Evolutionary conservation across 1,140 invertebrate species (phyloP).

Genomic region (Rhagoletis pomonella): DNA sequence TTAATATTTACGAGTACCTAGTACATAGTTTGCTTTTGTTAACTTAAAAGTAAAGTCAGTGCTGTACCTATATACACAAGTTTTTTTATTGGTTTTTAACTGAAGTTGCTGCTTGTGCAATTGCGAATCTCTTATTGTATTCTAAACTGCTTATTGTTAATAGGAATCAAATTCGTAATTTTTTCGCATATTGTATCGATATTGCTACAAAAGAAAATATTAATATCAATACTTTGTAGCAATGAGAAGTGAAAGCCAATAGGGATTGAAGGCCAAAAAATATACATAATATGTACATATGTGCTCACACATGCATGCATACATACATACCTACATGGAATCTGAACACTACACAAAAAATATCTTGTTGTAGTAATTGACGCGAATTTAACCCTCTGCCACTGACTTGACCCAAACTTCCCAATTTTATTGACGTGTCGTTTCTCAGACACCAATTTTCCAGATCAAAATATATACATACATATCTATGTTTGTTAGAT

Average conservation of each 20-base stretch:
- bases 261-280: not conserved
- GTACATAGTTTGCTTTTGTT: not conserved
- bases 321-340: too few species aligned
- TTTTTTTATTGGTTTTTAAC: not conserved
- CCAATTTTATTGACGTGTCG: too few species aligned
- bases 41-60: slow-evolving; percentile 6
- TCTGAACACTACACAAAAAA: too few species aligned
- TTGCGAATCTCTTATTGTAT: not conserved
- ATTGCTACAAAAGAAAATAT: too few species aligned
- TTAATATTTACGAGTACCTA: not conserved
- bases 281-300: not conserved
- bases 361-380: too few species aligned
- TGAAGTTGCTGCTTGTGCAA: not conserved
- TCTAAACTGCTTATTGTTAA: not conserved
- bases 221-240: not conserved
- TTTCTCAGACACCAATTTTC: too few species aligned
- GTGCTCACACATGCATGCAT: too few species aligned
- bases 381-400: too few species aligned
- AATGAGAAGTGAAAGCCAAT: not conserved
- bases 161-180: slow-evolving; percentile 25
- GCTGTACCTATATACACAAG: not conserved
- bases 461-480: too few species aligned
- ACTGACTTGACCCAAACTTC: too few species aligned
- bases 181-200: not conserved
- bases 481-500: too few species aligned